A percentile compares a stretch with the other conserved stretches of the same genome.
These are phyloP conservation scores for Urophycis tenuis DNA, from an alignment of 2,797 vertebrate species.

Conservation along the genomic window DNA sequence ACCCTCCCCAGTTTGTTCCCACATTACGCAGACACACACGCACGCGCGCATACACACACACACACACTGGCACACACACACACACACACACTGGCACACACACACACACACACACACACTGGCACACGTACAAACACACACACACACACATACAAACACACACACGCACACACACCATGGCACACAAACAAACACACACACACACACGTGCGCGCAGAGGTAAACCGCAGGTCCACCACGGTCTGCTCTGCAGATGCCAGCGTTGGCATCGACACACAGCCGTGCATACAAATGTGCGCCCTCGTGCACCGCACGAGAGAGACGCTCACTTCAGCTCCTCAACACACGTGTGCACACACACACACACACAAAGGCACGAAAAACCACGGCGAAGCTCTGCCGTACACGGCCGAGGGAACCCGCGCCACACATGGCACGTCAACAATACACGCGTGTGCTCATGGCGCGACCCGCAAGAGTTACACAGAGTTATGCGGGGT, in stretches of 20 bases:
- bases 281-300: slow-evolving; percentile 24
- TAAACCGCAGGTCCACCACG: slow-evolving; percentile 50
- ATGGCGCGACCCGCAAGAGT: too few species aligned
- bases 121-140: slow-evolving; percentile 34
- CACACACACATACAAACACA: slow-evolving; percentile 31
- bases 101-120: slow-evolving; percentile 20
- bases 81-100: slow-evolving; percentile 25
- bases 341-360: background rate
- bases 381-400: too few species aligned
- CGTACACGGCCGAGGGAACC: too few species aligned
- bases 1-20: background rate
- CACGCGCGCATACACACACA: slow-evolving; percentile 36
- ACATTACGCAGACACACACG: slow-evolving; percentile 7
- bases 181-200: slow-evolving; percentile 33
- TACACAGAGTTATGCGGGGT: too few species aligned
- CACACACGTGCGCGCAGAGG: slow-evolving; percentile 40
- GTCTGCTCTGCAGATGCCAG: slow-evolving; percentile 38
- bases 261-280: slow-evolving; percentile 16
- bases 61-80: slow-evolving; percentile 30
- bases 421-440: background rate
- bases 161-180: slow-evolving; percentile 38
- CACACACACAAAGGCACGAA: slow-evolving; percentile 13
- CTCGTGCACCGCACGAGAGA: slow-evolving; percentile 3
- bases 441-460: background rate
- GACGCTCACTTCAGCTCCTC: background rate